These are phyloP conservation scores for Blomia tropicalis DNA, from an alignment of 2,888 invertebrate genomes.

Conservation along the genomic window DNA sequence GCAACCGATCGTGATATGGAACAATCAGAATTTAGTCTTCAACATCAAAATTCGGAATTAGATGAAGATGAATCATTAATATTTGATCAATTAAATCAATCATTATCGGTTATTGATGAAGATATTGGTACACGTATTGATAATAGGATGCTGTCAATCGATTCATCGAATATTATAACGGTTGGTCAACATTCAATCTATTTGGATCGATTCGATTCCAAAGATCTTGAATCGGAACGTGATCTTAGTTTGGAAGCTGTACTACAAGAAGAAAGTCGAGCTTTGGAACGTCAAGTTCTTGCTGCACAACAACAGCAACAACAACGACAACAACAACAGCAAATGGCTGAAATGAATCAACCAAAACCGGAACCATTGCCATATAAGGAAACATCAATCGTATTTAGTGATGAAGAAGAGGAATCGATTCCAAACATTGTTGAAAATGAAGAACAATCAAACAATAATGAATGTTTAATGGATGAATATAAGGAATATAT, in stretches of 20 bases:
- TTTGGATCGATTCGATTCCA: not conserved
- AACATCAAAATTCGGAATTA: slow-evolving; percentile 27
- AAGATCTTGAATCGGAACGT: not conserved
- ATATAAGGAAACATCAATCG: not conserved
- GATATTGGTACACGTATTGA: not conserved
- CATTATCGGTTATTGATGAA: slow-evolving; percentile 4
- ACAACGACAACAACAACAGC: not conserved
- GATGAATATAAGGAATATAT: not conserved
- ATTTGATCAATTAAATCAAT: slow-evolving; percentile 18
- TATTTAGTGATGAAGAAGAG: not conserved
- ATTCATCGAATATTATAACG: not conserved
- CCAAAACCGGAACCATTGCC: not conserved
- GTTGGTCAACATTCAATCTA: not conserved
- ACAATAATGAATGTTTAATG: not conserved
- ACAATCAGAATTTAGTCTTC: slow-evolving; percentile 23
- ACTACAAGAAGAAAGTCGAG: slow-evolving; percentile 8
- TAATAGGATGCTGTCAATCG: not conserved
- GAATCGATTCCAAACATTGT: not conserved
- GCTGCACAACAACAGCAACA: slow-evolving; percentile 7
- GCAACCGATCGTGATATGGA: slow-evolving; percentile 26
- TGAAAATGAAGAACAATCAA: not conserved
- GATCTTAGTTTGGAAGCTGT: slow-evolving; percentile 14
- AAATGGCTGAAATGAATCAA: not conserved
- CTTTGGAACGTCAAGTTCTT: not conserved
- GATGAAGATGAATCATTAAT: slow-evolving; percentile 26